Conservation (phyloP, 1,140 invertebrate species). For the Cydia splendana region DNA sequence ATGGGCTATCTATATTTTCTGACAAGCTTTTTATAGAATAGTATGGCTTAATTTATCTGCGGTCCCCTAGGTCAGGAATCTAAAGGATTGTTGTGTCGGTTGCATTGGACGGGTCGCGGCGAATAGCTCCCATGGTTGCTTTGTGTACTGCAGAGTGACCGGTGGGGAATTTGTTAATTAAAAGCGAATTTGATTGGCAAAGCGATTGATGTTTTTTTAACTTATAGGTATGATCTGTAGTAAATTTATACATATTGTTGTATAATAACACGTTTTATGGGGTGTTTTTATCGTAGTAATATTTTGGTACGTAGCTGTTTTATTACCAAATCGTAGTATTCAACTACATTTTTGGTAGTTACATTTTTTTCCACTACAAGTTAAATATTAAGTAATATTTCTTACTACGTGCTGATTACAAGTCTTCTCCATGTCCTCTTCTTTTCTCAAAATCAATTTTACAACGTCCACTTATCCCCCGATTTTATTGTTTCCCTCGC, state of each 20-base stretch:
- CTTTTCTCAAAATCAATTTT: slow-evolving; percentile 57
- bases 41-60: slow-evolving; percentile 24
- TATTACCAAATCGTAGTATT: too few relatives aligned
- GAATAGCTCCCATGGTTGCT: slow-evolving; percentile 59
- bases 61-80: slow-evolving; percentile 34
- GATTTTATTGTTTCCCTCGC: slow-evolving; percentile 73
- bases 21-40: slow-evolving; percentile 35
- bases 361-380: too few relatives aligned
- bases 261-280: background rate
- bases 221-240: background rate
- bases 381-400: background rate
- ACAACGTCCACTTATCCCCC: slow-evolving; percentile 63
- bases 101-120: slow-evolving; percentile 41
- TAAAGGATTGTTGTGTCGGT: slow-evolving; percentile 42
- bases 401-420: background rate
- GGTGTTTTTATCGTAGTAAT: too few relatives aligned
- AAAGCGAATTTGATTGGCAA: slow-evolving; percentile 41
- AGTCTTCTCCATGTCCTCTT: background rate
- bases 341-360: too few relatives aligned
- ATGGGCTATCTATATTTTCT: slow-evolving; percentile 37
- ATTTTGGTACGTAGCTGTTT: too few relatives aligned
- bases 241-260: background rate
- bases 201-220: slow-evolving; percentile 15
- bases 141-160: slow-evolving; percentile 49
- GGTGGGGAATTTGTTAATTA: slow-evolving; percentile 54